Evolutionary conservation across 2,113 vertebrate species (phyloP), one percentile per base, ranked within the genome.

Genomic region (Choloepus hoffmanni): DNA sequence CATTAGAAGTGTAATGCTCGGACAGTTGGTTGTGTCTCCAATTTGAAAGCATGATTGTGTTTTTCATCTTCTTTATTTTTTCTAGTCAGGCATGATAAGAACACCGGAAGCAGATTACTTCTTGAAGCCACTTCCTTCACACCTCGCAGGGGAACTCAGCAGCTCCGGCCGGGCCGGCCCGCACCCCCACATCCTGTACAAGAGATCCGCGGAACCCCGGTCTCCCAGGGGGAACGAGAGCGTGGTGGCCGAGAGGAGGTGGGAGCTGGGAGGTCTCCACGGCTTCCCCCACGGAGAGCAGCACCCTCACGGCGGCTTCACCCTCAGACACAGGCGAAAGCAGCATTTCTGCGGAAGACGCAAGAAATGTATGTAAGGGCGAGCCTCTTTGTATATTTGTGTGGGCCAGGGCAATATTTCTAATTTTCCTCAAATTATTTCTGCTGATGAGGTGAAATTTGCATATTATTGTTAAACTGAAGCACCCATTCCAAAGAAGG

Each of bases 311-410:
- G 2, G 67, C 7, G 72, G 97, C 96, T 93, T 97, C 83, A 97
- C 73, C 43, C 97, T 97, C 1, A 81, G 96, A 63, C 96, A 96
- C 93, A 98, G 45, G 72, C 98, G 98, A 87, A 98, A 98, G 96
- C 99, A 98, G 68, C 99, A 99, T 97, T 99, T 99, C 98, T 99
- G 99, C 45, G 99, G 99, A 97, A 99, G 99, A 98, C 98, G 99
- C 98, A 99, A 99, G 99, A 99, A 99, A 99, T 99, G 99, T 99
- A 99, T 98, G 99, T 99, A 99, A 99, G 99, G 98, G 96, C 88
- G 90, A 95, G 83, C 96, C 68, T 78, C 98, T 96, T 95, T 70
- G 78, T 92, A 43, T 84, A 93, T 81, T 45, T 13, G 2, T 15
- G 30, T 21, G 21, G 48, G 76, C n/a, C 40, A 3, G 1, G n/a